Conservation (phyloP, 2,888 invertebrate species). For the Agapetus fuscipes region DNA sequence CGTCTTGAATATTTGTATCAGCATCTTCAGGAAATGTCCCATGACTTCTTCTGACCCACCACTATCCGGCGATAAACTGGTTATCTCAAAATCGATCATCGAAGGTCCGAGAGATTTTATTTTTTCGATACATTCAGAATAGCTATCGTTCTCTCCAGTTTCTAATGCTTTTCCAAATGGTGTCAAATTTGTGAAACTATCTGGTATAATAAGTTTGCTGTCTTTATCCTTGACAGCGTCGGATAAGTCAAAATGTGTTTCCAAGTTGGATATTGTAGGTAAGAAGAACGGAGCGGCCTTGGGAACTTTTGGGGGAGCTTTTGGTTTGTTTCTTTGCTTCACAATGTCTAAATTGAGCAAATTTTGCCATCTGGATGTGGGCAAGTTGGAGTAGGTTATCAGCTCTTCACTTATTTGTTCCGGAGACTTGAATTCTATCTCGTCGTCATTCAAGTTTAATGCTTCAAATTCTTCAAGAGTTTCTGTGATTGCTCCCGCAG, state of each 20-base stretch:
- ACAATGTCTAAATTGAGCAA: conserved; percentile 78
- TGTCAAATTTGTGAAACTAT: conserved; percentile 55
- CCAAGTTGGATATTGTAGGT: conserved; percentile 77
- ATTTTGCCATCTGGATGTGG: conserved; percentile 88
- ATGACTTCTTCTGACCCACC: conserved; percentile 64
- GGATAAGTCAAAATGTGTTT: conserved; percentile 69
- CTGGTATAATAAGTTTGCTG: conserved; percentile 47
- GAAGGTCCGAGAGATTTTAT: conserved; percentile 69
- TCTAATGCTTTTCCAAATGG: conserved; percentile 57
- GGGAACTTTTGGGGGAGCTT: conserved; percentile 67
- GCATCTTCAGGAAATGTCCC: conserved; percentile 66
- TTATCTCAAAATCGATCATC: conserved; percentile 79
- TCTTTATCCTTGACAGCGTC: conserved; percentile 31
- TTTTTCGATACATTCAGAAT: conserved; percentile 46
- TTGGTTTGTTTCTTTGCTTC: conserved; percentile 83
- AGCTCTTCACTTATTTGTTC: conserved; percentile 67
- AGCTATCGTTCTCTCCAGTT: conserved; percentile 42
- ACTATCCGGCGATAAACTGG: conserved; percentile 62
- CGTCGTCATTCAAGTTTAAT: conserved; percentile 34
- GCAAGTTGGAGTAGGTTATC: conserved; percentile 75
- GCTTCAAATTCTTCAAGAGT: conserved; percentile 30
- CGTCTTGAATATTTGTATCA: conserved; percentile 59
- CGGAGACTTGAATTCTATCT: conserved; percentile 57
- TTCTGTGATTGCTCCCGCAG: conserved; percentile 26
- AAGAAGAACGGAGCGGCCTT: conserved; percentile 94